A percentile compares a stretch with the other conserved stretches of the same genome.
Evolutionary conservation across 2,888 invertebrate species (phyloP).

Genomic region (Epistrophe grossulariae): DNA sequence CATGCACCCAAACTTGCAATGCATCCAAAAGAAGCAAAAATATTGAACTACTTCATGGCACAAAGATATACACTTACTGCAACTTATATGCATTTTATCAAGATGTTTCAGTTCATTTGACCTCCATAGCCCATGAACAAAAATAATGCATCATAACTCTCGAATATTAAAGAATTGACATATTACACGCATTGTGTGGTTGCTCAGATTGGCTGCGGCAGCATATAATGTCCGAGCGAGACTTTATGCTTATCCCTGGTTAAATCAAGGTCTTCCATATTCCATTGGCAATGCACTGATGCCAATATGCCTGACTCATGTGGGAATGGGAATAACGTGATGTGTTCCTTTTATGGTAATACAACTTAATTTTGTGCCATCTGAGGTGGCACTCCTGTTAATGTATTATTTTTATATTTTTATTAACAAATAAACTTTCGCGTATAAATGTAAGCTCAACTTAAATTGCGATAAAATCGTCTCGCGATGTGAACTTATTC

Average conservation of each 20-base stretch:
- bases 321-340: constrained; percentile 48
- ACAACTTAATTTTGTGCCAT: constrained; percentile 62
- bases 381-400: constrained; percentile 58
- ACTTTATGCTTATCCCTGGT: constrained; percentile 60
- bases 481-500: constrained; percentile 17
- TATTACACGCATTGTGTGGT: constrained; percentile 31
- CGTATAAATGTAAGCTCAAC: background rate
- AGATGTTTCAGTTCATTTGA: constrained; percentile 40
- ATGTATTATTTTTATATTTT: background rate
- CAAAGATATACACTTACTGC: background rate
- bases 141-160: constrained; percentile 39
- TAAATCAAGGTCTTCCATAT: constrained; percentile 61
- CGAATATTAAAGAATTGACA: constrained; percentile 60
- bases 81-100: constrained; percentile 32
- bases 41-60: constrained; percentile 14
- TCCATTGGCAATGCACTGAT: constrained; percentile 2
- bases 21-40: constrained; percentile 4
- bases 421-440: constrained; percentile 35
- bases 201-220: constrained; percentile 1
- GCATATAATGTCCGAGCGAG: constrained; percentile 32
- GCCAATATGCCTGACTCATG: constrained; percentile 34
- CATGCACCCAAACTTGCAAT: constrained; percentile 16
- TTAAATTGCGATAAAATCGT: constrained; percentile 47
- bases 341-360: constrained; percentile 60
- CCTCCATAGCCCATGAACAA: constrained; percentile 34